Percentiles rank a stretch among this genome's conserved stretches.
Conservation (phyloP, 2,113 vertebrate genomes). For the Poicephalus gulielmi region DNA sequence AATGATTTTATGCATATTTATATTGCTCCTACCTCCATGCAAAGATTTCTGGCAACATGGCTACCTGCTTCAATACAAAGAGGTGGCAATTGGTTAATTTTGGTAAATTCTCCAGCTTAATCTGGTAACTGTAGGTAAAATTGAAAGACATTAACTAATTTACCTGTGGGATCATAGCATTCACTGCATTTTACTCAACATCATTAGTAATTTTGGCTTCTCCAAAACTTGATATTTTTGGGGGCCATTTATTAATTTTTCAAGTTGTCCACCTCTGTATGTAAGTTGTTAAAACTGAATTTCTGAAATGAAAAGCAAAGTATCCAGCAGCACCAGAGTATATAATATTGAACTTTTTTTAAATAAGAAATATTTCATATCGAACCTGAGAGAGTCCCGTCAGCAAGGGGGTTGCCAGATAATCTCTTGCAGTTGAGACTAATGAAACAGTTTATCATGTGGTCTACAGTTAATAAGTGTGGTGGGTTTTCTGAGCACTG, state of each 20-base stretch:
- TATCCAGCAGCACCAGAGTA: background rate
- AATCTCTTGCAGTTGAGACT: slow-evolving; percentile 19
- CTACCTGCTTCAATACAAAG: background rate
- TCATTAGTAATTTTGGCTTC: background rate
- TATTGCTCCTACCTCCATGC: background rate
- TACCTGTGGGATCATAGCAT: background rate
- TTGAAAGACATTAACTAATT: background rate
- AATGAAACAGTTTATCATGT: slow-evolving; percentile 24
- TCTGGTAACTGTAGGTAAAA: background rate
- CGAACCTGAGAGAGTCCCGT: background rate
- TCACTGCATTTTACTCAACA: background rate
- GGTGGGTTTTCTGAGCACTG: background rate
- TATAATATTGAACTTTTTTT: background rate
- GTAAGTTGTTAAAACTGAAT: background rate
- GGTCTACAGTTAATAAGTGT: background rate
- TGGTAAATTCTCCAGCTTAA: background rate
- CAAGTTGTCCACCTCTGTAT: background rate
- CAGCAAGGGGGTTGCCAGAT: background rate
- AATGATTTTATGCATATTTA: background rate
- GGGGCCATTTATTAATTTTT: background rate
- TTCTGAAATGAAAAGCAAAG: background rate
- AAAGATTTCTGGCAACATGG: background rate
- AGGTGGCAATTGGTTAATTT: background rate
- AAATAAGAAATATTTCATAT: background rate
- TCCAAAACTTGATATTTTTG: background rate